A percentile compares a stretch with the other conserved stretches of the same genome.
phyloP scores from a whole-genome alignment of 2,888 invertebrate species.

The Heteropelma amictum region DNA sequence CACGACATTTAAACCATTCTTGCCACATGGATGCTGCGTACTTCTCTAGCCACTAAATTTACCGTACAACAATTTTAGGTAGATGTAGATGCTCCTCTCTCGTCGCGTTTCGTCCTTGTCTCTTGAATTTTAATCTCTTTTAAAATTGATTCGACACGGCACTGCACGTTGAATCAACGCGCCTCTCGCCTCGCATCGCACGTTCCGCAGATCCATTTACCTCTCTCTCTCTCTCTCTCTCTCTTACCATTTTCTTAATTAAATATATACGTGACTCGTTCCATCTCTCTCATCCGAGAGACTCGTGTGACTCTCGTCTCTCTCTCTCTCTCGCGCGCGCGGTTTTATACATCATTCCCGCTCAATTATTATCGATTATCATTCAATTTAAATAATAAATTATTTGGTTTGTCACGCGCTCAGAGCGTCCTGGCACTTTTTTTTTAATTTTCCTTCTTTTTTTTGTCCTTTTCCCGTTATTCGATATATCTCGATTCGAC shows the following conservation, averaged over 20 bases:
- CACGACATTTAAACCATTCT: constrained; percentile 57
- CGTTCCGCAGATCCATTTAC: too few relatives aligned
- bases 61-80: constrained; percentile 57
- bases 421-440: constrained; percentile 77
- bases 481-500: not conserved
- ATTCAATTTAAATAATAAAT: constrained; percentile 76
- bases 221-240: too few relatives aligned
- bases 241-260: too few relatives aligned
- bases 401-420: constrained; percentile 78
- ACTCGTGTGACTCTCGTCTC: not conserved
- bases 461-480: not conserved
- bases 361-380: constrained; percentile 63
- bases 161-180: constrained; percentile 28
- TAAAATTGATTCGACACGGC: too few relatives aligned
- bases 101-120: constrained; percentile 7
- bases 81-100: constrained; percentile 48
- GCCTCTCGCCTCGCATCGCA: too few relatives aligned
- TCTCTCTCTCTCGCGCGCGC: not conserved
- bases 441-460: constrained; percentile 33
- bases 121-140: constrained; percentile 35
- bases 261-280: too few relatives aligned
- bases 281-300: too few relatives aligned
- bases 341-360: constrained; percentile 17
- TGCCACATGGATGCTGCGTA: constrained; percentile 41
- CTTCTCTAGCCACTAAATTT: constrained; percentile 59